A percentile compares a stretch with the other conserved stretches of the same genome.
These are phyloP conservation scores for Hydropsyche betteni DNA, from an alignment of 2,888 invertebrate species.

Conservation along the genomic window DNA sequence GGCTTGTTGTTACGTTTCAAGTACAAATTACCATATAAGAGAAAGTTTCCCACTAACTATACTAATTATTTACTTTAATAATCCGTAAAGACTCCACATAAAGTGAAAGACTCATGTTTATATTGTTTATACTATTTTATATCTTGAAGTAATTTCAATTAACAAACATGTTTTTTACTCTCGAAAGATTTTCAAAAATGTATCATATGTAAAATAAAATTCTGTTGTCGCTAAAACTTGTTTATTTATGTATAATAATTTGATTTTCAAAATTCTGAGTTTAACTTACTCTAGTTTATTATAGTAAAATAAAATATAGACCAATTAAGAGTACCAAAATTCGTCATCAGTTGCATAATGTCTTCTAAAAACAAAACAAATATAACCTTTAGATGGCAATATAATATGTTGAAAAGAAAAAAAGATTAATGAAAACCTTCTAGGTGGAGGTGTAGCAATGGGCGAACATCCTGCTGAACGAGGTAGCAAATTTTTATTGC, in stretches of 20 bases:
- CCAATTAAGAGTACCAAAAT: conserved; percentile 46
- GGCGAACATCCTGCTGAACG: conserved; percentile 54
- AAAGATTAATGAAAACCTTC: conserved; percentile 42
- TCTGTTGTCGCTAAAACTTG: no score
- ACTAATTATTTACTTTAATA: conserved; percentile 59
- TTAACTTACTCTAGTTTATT: no score
- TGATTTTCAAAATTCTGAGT: no score
- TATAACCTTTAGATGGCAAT: background rate
- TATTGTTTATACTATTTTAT: no score
- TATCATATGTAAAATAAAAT: no score
- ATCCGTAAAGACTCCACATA: no score
- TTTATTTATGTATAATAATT: no score
- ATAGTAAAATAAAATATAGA: no score
- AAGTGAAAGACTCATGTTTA: background rate
- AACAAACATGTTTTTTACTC: no score
- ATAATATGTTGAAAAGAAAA: background rate
- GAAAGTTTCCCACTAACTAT: conserved; percentile 60
- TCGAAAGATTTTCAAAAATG: no score
- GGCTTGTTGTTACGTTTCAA: conserved; percentile 62
- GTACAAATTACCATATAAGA: conserved; percentile 57
- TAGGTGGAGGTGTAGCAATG: conserved; percentile 54
- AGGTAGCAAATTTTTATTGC: conserved; percentile 55
- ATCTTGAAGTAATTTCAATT: no score
- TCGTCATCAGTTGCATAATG: conserved; percentile 58
- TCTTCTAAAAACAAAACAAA: conserved; percentile 57